These are phyloP conservation scores for Stenichneumon culpator DNA, from an alignment of 2,888 invertebrate genomes.

Conservation along the genomic window DNA sequence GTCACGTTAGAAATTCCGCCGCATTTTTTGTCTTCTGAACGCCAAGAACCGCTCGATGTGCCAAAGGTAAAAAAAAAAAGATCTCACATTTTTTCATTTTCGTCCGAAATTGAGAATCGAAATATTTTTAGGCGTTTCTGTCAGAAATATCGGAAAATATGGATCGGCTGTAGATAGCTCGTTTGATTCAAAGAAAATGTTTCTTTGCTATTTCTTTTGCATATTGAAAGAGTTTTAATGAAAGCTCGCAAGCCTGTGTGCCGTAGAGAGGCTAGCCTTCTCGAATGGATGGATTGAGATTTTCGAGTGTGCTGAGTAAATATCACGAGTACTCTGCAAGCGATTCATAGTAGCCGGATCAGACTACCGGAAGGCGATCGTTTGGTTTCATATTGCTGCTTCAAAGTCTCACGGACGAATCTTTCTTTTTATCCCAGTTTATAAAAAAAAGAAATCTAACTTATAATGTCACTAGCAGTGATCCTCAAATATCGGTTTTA, in stretches of 20 bases:
- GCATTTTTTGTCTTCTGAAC: neutral
- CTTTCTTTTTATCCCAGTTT: slow-evolving; percentile 32
- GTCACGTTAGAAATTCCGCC: neutral
- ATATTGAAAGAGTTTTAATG: slow-evolving; percentile 64
- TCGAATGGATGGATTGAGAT: slow-evolving; percentile 53
- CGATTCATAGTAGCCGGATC: slow-evolving; percentile 53
- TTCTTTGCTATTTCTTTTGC: slow-evolving; percentile 42
- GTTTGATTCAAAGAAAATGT: neutral
- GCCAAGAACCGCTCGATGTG: too few species aligned
- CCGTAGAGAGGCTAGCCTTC: slow-evolving; percentile 7
- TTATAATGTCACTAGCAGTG: neutral
- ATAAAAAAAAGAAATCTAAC: neutral
- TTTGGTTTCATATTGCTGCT: slow-evolving; percentile 54
- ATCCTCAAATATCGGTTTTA: too few species aligned
- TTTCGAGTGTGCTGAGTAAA: slow-evolving; percentile 62
- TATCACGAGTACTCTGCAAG: slow-evolving; percentile 42
- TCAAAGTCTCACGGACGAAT: slow-evolving; percentile 30
- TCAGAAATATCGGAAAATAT: slow-evolving; percentile 8
- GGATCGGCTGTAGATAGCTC: neutral
- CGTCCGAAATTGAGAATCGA: neutral
- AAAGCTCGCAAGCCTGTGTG: slow-evolving; percentile 42
- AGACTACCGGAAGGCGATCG: slow-evolving; percentile 41
- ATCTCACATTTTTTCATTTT: neutral
- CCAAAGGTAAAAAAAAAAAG: neutral
- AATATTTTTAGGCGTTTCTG: neutral